Evolutionary conservation across 2,888 invertebrate species (phyloP).

Genomic region (Timema podura): DNA sequence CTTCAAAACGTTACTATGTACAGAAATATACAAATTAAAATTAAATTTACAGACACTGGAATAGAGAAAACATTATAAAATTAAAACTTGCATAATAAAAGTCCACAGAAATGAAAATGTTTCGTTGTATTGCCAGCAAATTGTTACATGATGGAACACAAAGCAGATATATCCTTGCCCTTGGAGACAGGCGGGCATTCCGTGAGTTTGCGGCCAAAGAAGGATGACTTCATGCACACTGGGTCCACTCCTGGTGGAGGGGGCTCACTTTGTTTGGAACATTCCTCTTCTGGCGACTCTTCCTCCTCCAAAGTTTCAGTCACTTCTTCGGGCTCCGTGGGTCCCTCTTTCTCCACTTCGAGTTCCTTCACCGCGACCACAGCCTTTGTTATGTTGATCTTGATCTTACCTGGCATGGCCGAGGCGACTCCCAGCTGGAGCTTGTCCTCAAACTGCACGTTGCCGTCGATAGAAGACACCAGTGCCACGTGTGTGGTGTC

Average conservation of each 20-base stretch:
- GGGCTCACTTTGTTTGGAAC: no score
- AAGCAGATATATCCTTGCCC: conserved; percentile 77
- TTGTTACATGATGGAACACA: conserved; percentile 86
- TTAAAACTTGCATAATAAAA: no score
- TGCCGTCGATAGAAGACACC: conserved; percentile 71
- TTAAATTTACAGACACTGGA: no score
- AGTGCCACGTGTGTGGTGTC: conserved; percentile 56
- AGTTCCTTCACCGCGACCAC: conserved; percentile 40
- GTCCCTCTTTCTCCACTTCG: conserved; percentile 39
- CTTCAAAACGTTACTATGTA: no score
- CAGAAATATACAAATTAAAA: no score
- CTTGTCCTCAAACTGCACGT: conserved; percentile 61
- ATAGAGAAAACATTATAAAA: no score
- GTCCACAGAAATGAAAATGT: no score
- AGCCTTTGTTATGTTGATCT: conserved; percentile 77
- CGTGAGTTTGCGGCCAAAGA: conserved; percentile 62
- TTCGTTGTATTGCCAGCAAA: no score
- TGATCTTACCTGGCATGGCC: conserved; percentile 57
- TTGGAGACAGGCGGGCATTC: conserved; percentile 66
- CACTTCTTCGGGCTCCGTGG: conserved; percentile 37
- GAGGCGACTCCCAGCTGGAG: conserved; percentile 46
- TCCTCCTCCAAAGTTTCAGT: no score
- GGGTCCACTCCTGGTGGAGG: conserved; percentile 52
- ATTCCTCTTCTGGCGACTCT: no score
- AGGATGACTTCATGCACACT: conserved; percentile 57